Conservation (phyloP, 2,888 invertebrate species). For the Pammene fasciana region DNA sequence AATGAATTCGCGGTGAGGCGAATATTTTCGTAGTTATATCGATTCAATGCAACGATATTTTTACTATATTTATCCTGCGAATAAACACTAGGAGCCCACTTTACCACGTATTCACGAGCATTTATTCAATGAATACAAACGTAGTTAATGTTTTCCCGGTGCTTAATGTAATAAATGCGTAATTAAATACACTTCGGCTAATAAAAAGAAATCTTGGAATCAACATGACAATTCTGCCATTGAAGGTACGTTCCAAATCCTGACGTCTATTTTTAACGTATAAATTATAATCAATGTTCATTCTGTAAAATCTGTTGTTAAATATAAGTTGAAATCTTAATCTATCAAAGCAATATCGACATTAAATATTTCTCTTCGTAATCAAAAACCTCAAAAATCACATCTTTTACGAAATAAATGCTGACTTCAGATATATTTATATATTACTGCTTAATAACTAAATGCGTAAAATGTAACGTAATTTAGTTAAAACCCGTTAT, state of each 20-base stretch:
- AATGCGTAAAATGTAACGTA: constrained; percentile 23
- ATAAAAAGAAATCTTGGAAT: constrained; percentile 60
- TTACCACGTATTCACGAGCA: constrained; percentile 2
- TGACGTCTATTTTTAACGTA: constrained; percentile 34
- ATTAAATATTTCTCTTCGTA: background rate
- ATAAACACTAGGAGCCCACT: constrained; percentile 23
- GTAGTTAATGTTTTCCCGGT: constrained; percentile 10
- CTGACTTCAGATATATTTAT: background rate
- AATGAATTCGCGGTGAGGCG: constrained; percentile 67
- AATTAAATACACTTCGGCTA: constrained; percentile 38
- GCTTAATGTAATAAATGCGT: constrained; percentile 30
- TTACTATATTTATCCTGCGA: constrained; percentile 32
- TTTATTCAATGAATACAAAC: constrained; percentile 4
- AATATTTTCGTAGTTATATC: constrained; percentile 70
- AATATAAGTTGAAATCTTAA: background rate
- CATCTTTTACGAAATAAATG: background rate
- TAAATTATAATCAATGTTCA: constrained; percentile 28
- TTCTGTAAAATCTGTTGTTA: constrained; percentile 13
- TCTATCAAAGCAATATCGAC: background rate
- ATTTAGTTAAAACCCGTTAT: background rate
- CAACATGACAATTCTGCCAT: constrained; percentile 75
- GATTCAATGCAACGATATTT: constrained; percentile 63
- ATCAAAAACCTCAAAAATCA: background rate
- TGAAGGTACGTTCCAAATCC: constrained; percentile 59
- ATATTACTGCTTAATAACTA: background rate